Conservation (phyloP, 2,113 vertebrate genomes). For the Macrotis lagotis region DNA sequence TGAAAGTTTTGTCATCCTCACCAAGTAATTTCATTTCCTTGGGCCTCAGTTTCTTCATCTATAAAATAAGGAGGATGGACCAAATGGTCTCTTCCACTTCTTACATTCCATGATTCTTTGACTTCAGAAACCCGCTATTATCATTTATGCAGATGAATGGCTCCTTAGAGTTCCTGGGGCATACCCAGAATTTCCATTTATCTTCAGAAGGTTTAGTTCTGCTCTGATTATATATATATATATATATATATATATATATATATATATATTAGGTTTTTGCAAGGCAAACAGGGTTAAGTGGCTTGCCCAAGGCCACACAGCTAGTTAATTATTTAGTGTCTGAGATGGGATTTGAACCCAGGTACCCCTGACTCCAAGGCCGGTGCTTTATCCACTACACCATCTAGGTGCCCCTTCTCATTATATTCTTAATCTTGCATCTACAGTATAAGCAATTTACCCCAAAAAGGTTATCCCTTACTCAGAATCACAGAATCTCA, state of each 20-base stretch:
- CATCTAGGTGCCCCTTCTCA: too few relatives aligned
- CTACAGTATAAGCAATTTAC: neutral
- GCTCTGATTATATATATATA: too few relatives aligned
- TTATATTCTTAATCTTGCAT: neutral
- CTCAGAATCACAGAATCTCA: neutral
- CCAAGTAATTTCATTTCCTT: neutral
- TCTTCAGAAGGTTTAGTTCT: neutral
- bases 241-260: too few relatives aligned
- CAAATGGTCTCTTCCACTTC: neutral
- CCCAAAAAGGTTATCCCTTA: neutral
- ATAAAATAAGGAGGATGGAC: neutral
- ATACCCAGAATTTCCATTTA: neutral
- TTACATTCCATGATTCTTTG: neutral
- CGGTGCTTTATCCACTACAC: too few relatives aligned
- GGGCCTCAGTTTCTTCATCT: neutral
- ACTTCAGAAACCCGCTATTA: neutral
- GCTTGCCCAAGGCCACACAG: too few relatives aligned
- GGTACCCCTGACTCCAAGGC: too few relatives aligned
- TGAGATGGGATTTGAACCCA: too few relatives aligned
- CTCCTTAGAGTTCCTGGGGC: neutral
- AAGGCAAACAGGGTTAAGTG: too few relatives aligned
- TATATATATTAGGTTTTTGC: too few relatives aligned
- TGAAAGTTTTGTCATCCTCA: neutral
- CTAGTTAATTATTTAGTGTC: too few relatives aligned
- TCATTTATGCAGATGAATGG: neutral